Evolutionary conservation across 2,797 vertebrate species (phyloP).

Genomic region (Epinephelus malabaricus): DNA sequence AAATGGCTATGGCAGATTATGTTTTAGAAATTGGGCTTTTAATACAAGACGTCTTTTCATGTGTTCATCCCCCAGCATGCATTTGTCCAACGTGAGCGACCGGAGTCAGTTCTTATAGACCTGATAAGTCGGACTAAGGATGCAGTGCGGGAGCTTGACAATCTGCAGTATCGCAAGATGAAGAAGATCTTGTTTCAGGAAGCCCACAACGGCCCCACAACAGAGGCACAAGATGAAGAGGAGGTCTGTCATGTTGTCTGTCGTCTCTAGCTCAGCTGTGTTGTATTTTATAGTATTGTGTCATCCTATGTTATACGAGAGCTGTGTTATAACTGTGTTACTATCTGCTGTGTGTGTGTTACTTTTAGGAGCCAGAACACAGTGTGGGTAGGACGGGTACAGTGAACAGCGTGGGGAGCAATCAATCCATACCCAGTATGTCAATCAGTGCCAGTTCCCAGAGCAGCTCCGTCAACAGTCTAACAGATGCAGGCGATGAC

Average conservation of each 20-base stretch:
- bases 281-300: neutral
- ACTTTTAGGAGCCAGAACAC: slow-evolving; percentile 92
- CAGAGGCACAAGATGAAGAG: slow-evolving; percentile 96
- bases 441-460: slow-evolving; percentile 99
- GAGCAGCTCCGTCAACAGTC: slow-evolving; percentile 99
- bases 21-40: neutral
- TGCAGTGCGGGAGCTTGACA: slow-evolving; percentile 98
- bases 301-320: neutral
- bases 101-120: slow-evolving; percentile 97
- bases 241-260: slow-evolving; percentile 88
- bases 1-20: neutral
- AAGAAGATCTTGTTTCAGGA: slow-evolving; percentile 99
- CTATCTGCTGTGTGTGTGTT: slow-evolving; percentile 1
- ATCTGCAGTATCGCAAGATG: slow-evolving; percentile 99
- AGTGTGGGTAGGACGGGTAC: slow-evolving; percentile 94
- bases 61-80: slow-evolving; percentile 88
- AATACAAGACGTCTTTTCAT: neutral
- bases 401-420: slow-evolving; percentile 98
- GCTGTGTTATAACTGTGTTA: slow-evolving; percentile 26
- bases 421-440: slow-evolving; percentile 99
- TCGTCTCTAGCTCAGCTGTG: neutral
- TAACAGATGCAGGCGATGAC: slow-evolving; percentile 96
- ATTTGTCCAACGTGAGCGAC: slow-evolving; percentile 95
- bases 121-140: slow-evolving; percentile 99
- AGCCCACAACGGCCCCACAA: slow-evolving; percentile 95